Evolutionary conservation across 2,888 invertebrate species (phyloP).

Genomic region (Sarcophaga variegata): DNA sequence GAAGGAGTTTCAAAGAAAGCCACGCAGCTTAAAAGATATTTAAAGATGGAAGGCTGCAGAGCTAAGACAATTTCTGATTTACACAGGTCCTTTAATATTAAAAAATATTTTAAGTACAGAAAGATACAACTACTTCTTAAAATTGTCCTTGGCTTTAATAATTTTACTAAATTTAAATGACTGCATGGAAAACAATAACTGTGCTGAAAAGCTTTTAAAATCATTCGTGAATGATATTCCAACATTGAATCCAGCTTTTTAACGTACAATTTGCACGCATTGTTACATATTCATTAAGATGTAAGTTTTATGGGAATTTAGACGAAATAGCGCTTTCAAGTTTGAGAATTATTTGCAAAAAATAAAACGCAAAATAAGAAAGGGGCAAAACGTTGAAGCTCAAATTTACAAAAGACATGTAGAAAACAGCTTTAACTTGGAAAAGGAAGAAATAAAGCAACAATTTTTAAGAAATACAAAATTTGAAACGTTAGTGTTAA

Average conservation of each 20-base stretch:
- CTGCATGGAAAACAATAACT: constrained; percentile 50
- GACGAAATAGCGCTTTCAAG: constrained; percentile 32
- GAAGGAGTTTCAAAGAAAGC: neutral
- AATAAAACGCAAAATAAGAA: constrained; percentile 56
- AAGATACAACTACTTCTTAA: constrained; percentile 61
- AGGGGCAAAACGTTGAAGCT: constrained; percentile 48
- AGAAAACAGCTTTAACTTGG: constrained; percentile 42
- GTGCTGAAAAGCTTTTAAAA: constrained; percentile 57
- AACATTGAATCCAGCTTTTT: constrained; percentile 44
- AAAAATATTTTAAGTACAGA: constrained; percentile 57
- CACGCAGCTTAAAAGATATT: constrained; percentile 13
- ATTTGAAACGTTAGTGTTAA: constrained; percentile 42
- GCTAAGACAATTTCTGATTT: constrained; percentile 64
- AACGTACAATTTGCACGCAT: constrained; percentile 54
- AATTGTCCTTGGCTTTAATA: constrained; percentile 62
- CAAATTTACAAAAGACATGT: neutral
- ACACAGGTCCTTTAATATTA: constrained; percentile 50
- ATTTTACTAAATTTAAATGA: constrained; percentile 59
- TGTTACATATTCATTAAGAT: constrained; percentile 62
- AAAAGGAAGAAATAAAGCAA: constrained; percentile 41
- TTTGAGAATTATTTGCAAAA: constrained; percentile 64
- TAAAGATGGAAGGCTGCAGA: constrained; percentile 57
- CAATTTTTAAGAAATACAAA: constrained; percentile 38
- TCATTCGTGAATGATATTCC: constrained; percentile 51
- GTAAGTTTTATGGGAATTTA: constrained; percentile 50